phyloP scores from a whole-genome alignment of 2,797 vertebrate genomes.

The Danio choprae region DNA sequence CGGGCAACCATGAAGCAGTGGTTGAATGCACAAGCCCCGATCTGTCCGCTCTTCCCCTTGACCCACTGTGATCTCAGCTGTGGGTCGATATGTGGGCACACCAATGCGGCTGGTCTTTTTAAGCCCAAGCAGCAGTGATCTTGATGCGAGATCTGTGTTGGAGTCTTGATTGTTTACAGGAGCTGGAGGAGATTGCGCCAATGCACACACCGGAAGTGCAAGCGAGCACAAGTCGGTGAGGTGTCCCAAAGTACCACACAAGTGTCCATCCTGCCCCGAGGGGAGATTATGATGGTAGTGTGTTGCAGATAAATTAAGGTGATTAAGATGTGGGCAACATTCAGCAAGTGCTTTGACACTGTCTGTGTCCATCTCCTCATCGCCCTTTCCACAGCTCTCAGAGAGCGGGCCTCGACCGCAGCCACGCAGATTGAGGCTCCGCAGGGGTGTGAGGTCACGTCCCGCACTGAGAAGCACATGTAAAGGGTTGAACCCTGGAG shows the following conservation, averaged over 20 bases:
- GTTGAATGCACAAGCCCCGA: slow-evolving; percentile 70
- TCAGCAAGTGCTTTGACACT: slow-evolving; percentile 83
- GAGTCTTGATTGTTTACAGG: slow-evolving; percentile 66
- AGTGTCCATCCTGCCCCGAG: slow-evolving; percentile 81
- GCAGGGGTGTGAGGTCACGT: slow-evolving; percentile 83
- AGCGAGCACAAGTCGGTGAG: slow-evolving; percentile 84
- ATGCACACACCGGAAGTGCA: slow-evolving; percentile 88
- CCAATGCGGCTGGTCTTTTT: slow-evolving; percentile 89
- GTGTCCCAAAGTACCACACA: slow-evolving; percentile 86
- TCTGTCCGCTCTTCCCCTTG: slow-evolving; percentile 55
- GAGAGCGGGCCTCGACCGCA: slow-evolving; percentile 86
- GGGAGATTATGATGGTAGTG: slow-evolving; percentile 85
- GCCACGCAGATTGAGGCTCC: slow-evolving; percentile 91
- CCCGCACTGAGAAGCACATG: slow-evolving; percentile 81
- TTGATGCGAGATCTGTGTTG: slow-evolving; percentile 5
- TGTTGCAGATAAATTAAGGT: slow-evolving; percentile 93
- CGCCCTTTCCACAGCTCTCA: slow-evolving; percentile 82
- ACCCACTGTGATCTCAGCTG: slow-evolving; percentile 67
- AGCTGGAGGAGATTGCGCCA: slow-evolving; percentile 71
- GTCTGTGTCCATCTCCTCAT: slow-evolving; percentile 86
- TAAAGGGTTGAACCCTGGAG: slow-evolving; percentile 86
- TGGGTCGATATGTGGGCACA: slow-evolving; percentile 76
- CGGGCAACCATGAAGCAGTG: slow-evolving; percentile 80
- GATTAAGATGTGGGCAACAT: slow-evolving; percentile 83
- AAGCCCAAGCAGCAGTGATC: slow-evolving; percentile 79